Evolutionary conservation across 2,113 vertebrate species (phyloP), one percentile per base, ranked within the genome.

Genomic region (Ammospiza caudacuta): DNA sequence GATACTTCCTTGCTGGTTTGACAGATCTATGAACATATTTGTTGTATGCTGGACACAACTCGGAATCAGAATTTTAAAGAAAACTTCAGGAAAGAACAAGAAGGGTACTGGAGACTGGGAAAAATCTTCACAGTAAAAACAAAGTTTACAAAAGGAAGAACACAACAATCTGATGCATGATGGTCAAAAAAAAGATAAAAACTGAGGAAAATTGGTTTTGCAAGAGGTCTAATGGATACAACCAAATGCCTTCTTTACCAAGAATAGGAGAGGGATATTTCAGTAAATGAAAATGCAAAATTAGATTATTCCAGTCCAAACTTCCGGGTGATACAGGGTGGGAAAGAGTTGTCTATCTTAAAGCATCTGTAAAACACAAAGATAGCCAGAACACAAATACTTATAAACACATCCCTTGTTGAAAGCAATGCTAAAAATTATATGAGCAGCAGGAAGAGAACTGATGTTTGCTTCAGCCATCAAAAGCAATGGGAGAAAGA

Each of bases 371-470:
- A 83, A 44, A 72, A 52, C 35, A 70, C 16, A 68, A 55, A 72
- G 29, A 52, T 2, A 69, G 31, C 8, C 37, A 72, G 55, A 91
- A 79, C 7, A 44, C 1, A 2, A 90, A 33, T 27, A 63, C 39
- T 91, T 46, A 16, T 37, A 80, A 93, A 88, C 7, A 77, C n/a
- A 51, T 54, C 46, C 25, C 39, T 39, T 39, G 41, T 67, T 92
- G 64, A 90, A 95, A 90, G 72, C 61, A 83, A 55, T 59, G 37
- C 61, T 92, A 62, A 77, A 93, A 91, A 41, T 13, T 33, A 29
- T 33, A n/a, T 14, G n/a, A 74, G 64, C 33, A 83, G 59, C 72
- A 96, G 90, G 85, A 93, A 95, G n/a, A 63, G 66, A 87, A 75
- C 46, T 10, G 18, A 69, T 51, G 35, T 46, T 88, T 55, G 13